phyloP scores from a whole-genome alignment of 2,888 invertebrate species.

The Nymphalis polychloros region DNA sequence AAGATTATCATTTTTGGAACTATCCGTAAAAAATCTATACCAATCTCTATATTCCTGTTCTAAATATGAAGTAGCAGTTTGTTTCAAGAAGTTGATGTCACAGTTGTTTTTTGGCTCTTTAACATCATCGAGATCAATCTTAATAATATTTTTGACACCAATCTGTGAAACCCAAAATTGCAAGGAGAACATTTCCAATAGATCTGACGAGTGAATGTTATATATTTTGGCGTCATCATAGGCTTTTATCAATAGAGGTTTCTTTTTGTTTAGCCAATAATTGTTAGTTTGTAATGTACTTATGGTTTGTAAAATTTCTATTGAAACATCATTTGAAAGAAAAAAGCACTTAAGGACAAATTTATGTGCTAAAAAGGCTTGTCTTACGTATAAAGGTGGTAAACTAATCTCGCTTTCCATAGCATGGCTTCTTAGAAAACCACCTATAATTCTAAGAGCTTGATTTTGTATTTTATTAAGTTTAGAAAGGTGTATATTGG shows the following conservation, averaged over 20 bases:
- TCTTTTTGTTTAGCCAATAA: background rate
- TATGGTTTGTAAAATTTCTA: background rate
- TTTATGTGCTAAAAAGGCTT: background rate
- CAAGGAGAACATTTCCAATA: no score
- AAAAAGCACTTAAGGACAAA: background rate
- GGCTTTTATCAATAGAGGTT: background rate
- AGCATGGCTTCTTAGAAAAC: slow-evolving; percentile 20
- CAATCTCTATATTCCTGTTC: no score
- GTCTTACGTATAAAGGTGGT: background rate
- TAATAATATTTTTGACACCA: no score
- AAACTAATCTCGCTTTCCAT: slow-evolving; percentile 17
- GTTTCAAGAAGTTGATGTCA: no score
- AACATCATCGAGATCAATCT: no score
- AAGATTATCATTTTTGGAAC: background rate
- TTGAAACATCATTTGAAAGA: background rate
- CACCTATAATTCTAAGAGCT: slow-evolving; percentile 16
- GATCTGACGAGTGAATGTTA: no score
- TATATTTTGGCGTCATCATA: background rate
- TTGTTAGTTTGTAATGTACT: background rate
- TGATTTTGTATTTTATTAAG: slow-evolving; percentile 24
- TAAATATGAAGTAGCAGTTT: no score
- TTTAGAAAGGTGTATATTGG: slow-evolving; percentile 2
- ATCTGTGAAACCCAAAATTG: no score
- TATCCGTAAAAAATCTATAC: slow-evolving; percentile 1
- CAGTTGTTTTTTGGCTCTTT: no score